Evolutionary conservation across 2,113 vertebrate genomes (phyloP).

Genomic region (Trinectes maculatus): DNA sequence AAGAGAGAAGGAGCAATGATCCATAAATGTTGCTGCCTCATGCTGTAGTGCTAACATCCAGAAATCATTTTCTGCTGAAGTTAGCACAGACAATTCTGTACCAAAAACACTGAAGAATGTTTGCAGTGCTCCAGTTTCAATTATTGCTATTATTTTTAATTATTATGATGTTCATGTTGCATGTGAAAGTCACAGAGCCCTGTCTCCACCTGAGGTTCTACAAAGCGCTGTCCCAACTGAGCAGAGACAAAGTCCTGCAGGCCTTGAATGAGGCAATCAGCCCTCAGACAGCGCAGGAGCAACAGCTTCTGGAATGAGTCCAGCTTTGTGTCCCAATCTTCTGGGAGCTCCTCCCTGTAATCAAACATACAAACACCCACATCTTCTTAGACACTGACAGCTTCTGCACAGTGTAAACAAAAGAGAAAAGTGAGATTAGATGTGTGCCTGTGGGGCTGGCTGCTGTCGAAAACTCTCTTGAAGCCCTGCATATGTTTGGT

Average conservation of each 20-base stretch:
- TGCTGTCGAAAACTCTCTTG: conserved; percentile 88
- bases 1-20: conserved; percentile 5
- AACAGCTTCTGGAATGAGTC: conserved; percentile 91
- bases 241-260: conserved; percentile 90
- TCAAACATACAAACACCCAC: conserved; percentile 16
- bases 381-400: background rate
- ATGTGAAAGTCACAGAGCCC: background rate
- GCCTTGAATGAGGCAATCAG: conserved; percentile 88
- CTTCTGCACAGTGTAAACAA: background rate
- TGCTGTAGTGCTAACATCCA: background rate
- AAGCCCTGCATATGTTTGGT: conserved; percentile 73
- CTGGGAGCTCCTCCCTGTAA: conserved; percentile 84
- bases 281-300: conserved; percentile 88
- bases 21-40: background rate
- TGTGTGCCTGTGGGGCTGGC: conserved; percentile 86
- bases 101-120: background rate
- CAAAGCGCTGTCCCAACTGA: conserved; percentile 87
- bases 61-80: background rate
- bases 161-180: background rate
- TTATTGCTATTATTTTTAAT: background rate
- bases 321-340: conserved; percentile 81
- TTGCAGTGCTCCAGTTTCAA: conserved; percentile 1
- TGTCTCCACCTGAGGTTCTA: conserved; percentile 87
- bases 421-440: background rate
- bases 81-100: background rate